These are phyloP conservation scores for Spisula subtruncata DNA, from an alignment of 2,888 invertebrate genomes.

Conservation along the genomic window DNA sequence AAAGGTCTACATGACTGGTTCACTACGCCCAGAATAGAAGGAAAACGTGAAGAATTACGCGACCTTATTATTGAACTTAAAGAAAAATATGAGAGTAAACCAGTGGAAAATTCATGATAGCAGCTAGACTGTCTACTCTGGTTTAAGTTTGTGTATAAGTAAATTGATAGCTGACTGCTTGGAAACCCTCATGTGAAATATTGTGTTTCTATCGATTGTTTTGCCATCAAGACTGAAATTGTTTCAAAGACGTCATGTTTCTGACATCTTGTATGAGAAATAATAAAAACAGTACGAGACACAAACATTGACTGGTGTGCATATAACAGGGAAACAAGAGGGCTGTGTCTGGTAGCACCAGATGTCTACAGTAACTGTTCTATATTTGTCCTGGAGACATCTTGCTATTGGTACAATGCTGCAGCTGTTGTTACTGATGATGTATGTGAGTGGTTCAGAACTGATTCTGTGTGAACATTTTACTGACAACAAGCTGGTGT, in stretches of 20 bases:
- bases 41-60: conserved; percentile 95
- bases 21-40: conserved; percentile 93
- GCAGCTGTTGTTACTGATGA: neutral
- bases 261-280: neutral
- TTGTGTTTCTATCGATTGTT: neutral
- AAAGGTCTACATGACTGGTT: conserved; percentile 95
- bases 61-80: conserved; percentile 93
- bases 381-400: neutral
- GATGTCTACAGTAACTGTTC: neutral
- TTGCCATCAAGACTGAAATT: neutral
- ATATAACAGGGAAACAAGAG: neutral
- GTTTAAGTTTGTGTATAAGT: neutral
- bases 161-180: neutral
- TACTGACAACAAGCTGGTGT: neutral
- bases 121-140: neutral
- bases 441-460: neutral
- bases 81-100: conserved; percentile 89
- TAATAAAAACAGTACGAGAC: neutral
- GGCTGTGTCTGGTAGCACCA: too few species aligned
- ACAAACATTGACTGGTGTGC: neutral
- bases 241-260: neutral
- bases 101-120: conserved; percentile 40
- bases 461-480: neutral
- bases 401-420: neutral
- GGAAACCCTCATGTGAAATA: neutral